phyloP scores from a whole-genome alignment of 1,140 invertebrate species.

The Euglossa dilemma region DNA sequence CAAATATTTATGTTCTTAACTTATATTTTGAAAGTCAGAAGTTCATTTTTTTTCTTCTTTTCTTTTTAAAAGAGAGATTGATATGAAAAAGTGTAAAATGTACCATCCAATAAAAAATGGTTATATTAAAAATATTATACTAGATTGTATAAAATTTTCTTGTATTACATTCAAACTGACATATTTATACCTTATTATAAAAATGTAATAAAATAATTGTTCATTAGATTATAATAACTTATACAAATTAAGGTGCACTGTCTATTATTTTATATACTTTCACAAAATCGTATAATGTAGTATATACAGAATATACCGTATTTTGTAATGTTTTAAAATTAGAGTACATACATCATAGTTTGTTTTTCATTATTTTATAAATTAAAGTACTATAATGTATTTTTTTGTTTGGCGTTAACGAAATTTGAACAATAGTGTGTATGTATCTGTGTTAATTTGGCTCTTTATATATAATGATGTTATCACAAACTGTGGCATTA shows the following conservation, averaged over 20 bases:
- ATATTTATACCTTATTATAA: constrained; percentile 29
- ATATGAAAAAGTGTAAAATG: constrained; percentile 59
- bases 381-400: constrained; percentile 31
- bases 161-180: constrained; percentile 10
- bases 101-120: constrained; percentile 46
- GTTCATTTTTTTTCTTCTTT: constrained; percentile 30
- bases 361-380: constrained; percentile 40
- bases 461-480: constrained; percentile 27
- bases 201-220: constrained; percentile 39
- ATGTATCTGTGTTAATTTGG: constrained; percentile 44
- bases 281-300: background rate
- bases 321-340: constrained; percentile 18
- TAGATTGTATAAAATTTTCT: constrained; percentile 52
- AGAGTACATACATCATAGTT: constrained; percentile 28
- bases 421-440: constrained; percentile 38
- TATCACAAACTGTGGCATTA: constrained; percentile 52
- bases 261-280: constrained; percentile 13
- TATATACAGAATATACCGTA: constrained; percentile 25
- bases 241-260: constrained; percentile 9
- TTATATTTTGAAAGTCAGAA: constrained; percentile 35
- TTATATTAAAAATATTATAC: constrained; percentile 60
- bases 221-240: constrained; percentile 9
- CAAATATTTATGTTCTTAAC: constrained; percentile 15
- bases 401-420: constrained; percentile 37
- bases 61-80: background rate